These are phyloP conservation scores for Boleophthalmus pectinirostris DNA, from an alignment of 2,113 vertebrate genomes.

Conservation along the genomic window DNA sequence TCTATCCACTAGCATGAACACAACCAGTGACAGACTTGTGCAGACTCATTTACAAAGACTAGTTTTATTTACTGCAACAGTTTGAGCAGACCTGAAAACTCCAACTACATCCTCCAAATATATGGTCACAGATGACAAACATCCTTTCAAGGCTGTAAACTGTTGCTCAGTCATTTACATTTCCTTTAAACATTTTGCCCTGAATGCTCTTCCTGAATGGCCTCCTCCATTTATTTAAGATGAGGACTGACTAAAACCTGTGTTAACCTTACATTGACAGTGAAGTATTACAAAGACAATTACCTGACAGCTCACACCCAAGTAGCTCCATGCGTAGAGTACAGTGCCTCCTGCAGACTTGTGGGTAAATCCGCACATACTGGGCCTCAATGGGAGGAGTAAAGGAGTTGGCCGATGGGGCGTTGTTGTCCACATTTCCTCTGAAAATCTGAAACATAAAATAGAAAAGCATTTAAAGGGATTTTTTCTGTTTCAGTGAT, in stretches of 20 bases:
- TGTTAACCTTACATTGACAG: neutral
- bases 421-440: conserved; percentile 96
- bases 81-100: neutral
- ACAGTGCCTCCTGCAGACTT: conserved; percentile 96
- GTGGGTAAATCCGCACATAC: conserved; percentile 93
- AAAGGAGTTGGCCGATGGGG: conserved; percentile 95
- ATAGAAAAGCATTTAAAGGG: conserved; percentile 45
- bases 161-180: neutral
- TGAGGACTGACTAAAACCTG: neutral
- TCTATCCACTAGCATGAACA: neutral
- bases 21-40: neutral
- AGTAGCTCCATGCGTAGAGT: conserved; percentile 97
- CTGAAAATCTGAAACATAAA: conserved; percentile 84
- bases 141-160: neutral
- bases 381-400: conserved; percentile 95
- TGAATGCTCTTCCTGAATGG: neutral
- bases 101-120: neutral
- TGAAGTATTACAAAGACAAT: conserved; percentile 20
- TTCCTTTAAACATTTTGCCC: neutral
- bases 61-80: neutral
- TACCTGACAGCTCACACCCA: conserved; percentile 94
- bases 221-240: neutral
- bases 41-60: neutral
- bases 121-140: neutral
- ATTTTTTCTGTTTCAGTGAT: conserved; percentile 23